Conservation (phyloP, 2,888 invertebrate species). For the Ormyrus labotus region DNA sequence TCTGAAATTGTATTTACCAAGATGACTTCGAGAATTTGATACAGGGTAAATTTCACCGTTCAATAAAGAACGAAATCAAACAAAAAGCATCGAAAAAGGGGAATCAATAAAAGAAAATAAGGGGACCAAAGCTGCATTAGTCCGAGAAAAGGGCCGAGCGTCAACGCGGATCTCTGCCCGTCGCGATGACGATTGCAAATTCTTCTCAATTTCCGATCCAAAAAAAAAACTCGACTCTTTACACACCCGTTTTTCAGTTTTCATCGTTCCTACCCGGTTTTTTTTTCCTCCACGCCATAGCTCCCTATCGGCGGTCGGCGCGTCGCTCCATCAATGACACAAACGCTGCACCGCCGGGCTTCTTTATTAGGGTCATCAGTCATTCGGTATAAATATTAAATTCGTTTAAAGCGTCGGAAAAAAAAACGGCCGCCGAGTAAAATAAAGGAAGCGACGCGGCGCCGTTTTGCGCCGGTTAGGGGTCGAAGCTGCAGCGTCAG, state of each 20-base stretch:
- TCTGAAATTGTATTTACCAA: too few relatives aligned
- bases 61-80: neutral
- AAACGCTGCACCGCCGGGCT: slow-evolving; percentile 67
- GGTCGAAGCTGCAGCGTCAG: slow-evolving; percentile 75
- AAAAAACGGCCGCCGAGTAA: slow-evolving; percentile 38
- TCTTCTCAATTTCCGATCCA: slow-evolving; percentile 54
- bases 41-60: too few relatives aligned
- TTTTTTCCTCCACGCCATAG: slow-evolving; percentile 11
- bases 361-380: slow-evolving; percentile 75
- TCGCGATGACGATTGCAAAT: slow-evolving; percentile 55
- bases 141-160: slow-evolving; percentile 30
- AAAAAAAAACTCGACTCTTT: slow-evolving; percentile 24
- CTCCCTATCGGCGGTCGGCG: slow-evolving; percentile 15
- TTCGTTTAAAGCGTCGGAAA: slow-evolving; percentile 69
- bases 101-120: slow-evolving; percentile 37
- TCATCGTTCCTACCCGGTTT: neutral
- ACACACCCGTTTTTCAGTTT: slow-evolving; percentile 24
- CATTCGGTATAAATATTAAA: slow-evolving; percentile 76
- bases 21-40: too few relatives aligned
- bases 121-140: slow-evolving; percentile 46
- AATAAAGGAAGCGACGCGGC: neutral
- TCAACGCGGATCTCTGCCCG: neutral
- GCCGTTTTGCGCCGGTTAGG: slow-evolving; percentile 57
- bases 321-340: slow-evolving; percentile 73
- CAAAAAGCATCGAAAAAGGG: neutral